Base-by-base conservation (phyloP, 1,140 invertebrate genomes). In the Trachymyrmex septentrionalis region DNA sequence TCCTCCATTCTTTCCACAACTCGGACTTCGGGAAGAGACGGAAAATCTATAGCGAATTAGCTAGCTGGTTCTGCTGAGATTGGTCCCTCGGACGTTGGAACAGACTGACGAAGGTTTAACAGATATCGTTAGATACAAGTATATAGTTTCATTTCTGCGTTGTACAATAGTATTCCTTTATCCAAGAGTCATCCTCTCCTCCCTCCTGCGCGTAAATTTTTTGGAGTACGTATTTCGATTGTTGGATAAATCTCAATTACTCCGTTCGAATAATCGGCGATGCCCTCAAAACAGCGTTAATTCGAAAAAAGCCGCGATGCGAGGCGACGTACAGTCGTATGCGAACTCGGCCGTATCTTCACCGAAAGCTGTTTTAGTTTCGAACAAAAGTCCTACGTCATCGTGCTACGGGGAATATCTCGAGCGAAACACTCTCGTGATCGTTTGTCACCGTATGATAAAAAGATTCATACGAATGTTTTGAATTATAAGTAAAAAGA, bases 231-330 rank as follows among this genome's bases (percentile, higher is more conserved):
- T n/a, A 69, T 69, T 53, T 80, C 16, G 1, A 19, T 48, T 66
- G 64, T n/a, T 21, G 16, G 30, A 24, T 24, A 69, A 55, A 59
- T 71, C 53, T 34, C 6, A 6, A 30, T 50, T 69, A 21, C 53
- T 71, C 27, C 48, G 30, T 69, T 81, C 66, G 77, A 69, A 81
- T 55, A 69, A 16, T 71, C 44, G 76, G 53, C 69, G 67, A 75
- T 82, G 85, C 76, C 67, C 67, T 81, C 30, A 48, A 30, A 57
- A 53, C 38, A n/a, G 30, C 7, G 30, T 48, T 34, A 34, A 34
- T 34, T 63, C 24, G 21, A 48, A 71, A 30, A 16, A 86, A 30
- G n/a, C 21, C 16, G 48, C 5, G 21, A 4, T 50, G 44, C 27
- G 24, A 78, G 50, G 16, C 50, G 59, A 87, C 27, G 48, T 61